phyloP scores from a whole-genome alignment of 2,113 vertebrate species.

The Paramisgurnus dabryanus region DNA sequence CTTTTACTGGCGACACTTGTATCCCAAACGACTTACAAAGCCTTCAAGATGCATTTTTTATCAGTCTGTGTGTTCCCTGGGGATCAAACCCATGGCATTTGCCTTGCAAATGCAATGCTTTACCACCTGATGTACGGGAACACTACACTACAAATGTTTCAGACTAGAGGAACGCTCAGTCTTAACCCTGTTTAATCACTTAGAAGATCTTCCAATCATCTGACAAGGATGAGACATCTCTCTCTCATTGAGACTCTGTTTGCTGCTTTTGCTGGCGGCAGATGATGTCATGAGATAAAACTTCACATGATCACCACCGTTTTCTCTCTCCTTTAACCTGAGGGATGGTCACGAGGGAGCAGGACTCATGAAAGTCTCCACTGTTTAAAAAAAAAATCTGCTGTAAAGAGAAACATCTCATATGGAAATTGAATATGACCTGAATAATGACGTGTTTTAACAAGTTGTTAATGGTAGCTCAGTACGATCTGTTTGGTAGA shows the following conservation, averaged over 20 bases:
- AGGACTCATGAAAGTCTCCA: background rate
- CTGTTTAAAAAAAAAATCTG: background rate
- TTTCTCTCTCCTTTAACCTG: slow-evolving; percentile 12
- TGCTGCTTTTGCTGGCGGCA: background rate
- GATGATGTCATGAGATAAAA: slow-evolving; percentile 51
- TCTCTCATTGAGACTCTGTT: background rate
- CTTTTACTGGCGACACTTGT: background rate
- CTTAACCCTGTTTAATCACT: background rate
- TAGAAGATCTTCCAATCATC: slow-evolving; percentile 2
- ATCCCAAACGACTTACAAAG: too few species aligned
- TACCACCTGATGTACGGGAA: too few species aligned
- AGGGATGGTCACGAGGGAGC: slow-evolving; percentile 29
- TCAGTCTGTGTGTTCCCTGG: too few species aligned
- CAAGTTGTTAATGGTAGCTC: background rate
- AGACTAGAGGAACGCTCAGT: background rate
- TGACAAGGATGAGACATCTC: background rate
- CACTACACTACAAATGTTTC: too few species aligned
- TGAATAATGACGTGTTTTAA: background rate
- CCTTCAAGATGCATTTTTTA: too few species aligned
- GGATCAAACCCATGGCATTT: too few species aligned
- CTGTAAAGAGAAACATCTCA: background rate
- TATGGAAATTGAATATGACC: background rate
- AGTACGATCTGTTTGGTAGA: background rate
- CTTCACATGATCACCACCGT: slow-evolving; percentile 19
- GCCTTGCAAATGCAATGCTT: too few species aligned